These are phyloP conservation scores for Callaeas wilsoni DNA, from an alignment of 2,113 vertebrate species.

Conservation along the genomic window DNA sequence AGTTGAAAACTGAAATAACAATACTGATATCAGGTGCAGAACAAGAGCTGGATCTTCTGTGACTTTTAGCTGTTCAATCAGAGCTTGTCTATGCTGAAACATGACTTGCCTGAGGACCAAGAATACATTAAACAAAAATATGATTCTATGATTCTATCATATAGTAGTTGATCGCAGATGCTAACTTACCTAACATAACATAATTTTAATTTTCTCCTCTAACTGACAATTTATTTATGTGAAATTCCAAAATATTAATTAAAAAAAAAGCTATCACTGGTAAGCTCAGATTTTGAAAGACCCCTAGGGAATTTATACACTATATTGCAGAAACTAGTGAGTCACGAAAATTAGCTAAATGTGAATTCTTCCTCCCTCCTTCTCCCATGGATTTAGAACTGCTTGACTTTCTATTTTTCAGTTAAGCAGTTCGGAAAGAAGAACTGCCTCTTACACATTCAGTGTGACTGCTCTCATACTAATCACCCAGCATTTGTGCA, in stretches of 20 bases:
- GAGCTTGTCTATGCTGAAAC: conserved; percentile 89
- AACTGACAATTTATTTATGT: not conserved
- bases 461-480: not conserved
- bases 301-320: not conserved
- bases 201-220: not conserved
- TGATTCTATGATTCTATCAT: not conserved
- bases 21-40: conserved; percentile 87
- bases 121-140: not conserved
- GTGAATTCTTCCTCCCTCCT: not conserved
- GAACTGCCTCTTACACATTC: not conserved
- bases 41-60: conserved; percentile 91
- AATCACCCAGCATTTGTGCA: not conserved
- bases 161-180: not conserved
- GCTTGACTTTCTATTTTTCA: not conserved
- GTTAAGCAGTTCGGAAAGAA: not conserved
- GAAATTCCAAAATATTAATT: not conserved
- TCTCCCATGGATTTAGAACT: not conserved
- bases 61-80: conserved; percentile 86
- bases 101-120: conserved; percentile 81
- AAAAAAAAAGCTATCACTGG: not conserved
- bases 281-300: not conserved
- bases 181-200: not conserved
- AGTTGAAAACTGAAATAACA: conserved; percentile 88
- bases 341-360: not conserved
- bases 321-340: not conserved